Evolutionary conservation across 2,113 vertebrate genomes (phyloP).

Genomic region (Aphyosemion australe): DNA sequence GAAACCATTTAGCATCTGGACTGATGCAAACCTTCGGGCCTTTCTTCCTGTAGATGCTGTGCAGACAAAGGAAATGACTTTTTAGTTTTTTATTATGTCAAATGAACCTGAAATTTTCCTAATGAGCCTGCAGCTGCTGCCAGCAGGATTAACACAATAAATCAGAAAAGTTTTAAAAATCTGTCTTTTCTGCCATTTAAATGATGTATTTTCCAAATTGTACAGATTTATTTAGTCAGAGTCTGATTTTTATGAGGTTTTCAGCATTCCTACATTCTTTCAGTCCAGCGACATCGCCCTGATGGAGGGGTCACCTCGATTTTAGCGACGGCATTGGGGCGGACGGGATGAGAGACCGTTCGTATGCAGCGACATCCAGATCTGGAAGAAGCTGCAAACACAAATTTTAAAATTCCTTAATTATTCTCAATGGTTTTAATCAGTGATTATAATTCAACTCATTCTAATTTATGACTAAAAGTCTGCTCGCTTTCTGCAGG

Average conservation of each 20-base stretch:
- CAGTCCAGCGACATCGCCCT: constrained; percentile 31
- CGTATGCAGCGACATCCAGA: not conserved
- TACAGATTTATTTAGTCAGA: not conserved
- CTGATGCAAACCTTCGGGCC: not conserved
- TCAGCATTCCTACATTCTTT: constrained; percentile 41
- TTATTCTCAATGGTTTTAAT: too few species aligned
- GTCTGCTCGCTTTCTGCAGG: too few species aligned
- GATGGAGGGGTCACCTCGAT: constrained; percentile 24
- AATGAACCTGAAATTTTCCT: too few species aligned
- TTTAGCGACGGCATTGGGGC: accelerated
- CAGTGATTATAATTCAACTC: too few species aligned
- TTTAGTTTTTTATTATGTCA: too few species aligned
- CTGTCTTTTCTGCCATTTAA: too few species aligned
- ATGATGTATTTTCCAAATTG: not conserved
- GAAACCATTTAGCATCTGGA: not conserved
- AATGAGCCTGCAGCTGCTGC: too few species aligned
- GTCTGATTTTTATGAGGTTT: not conserved
- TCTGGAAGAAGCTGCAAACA: not conserved
- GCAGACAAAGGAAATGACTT: not conserved
- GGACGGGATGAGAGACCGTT: accelerated
- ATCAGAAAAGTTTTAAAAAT: too few species aligned
- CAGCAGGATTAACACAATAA: not conserved
- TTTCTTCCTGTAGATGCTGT: constrained; percentile 24
- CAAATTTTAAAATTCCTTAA: too few species aligned
- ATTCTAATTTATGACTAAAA: too few species aligned